Base-by-base conservation (phyloP, 2,888 invertebrate genomes). In the Fragum whitleyi region DNA sequence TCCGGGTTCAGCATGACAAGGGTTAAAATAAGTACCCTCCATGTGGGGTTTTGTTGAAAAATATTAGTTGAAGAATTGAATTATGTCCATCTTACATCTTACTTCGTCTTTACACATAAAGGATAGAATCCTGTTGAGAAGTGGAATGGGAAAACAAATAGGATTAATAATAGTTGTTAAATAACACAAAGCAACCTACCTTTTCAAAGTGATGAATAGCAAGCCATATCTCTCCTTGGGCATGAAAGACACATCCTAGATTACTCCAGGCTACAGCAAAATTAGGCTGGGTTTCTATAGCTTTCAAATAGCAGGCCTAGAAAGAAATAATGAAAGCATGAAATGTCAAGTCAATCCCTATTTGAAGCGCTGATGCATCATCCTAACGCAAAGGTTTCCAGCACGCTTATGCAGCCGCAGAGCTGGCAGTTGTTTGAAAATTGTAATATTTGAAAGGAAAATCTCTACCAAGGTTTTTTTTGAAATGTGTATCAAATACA, bases 201-300 rank as follows among this genome's bases (percentile, higher is more conserved):
- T 99, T 99, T 94, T 99, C 99, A 95, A 99, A 99, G 95, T 99
- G 99, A 95, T 99, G 99, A 90, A 99, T 99, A 55, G 99, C 99
- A 93, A 99, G 95, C 99, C 99, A 99, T 92, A 99, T 98, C 95
- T 99, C 99, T 87, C 98, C 98, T 94, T 99, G 98, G 32, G 99
- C 98, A 95, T 99, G 99, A 95, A 99, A 99, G 79, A 99, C 99
- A 95, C 99, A 99, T 89, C 99, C 99, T 91, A 99, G 96, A 95
- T 99, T 99, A 95, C 99, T 99, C 99, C 99, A 99, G 83, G 99
- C 99, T 69, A 99, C 99, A 74, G 99, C 99, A 95, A 99, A 99
- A 95, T 98, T 98, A 57, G 99, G 99, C 94, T 99, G 96, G 65
- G 99, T 99, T 95, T 99, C 99, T 94, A 99, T 99, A 82, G 99